Evolutionary conservation across 1,140 invertebrate genomes (phyloP).

Genomic region (Papilio xuthus): DNA sequence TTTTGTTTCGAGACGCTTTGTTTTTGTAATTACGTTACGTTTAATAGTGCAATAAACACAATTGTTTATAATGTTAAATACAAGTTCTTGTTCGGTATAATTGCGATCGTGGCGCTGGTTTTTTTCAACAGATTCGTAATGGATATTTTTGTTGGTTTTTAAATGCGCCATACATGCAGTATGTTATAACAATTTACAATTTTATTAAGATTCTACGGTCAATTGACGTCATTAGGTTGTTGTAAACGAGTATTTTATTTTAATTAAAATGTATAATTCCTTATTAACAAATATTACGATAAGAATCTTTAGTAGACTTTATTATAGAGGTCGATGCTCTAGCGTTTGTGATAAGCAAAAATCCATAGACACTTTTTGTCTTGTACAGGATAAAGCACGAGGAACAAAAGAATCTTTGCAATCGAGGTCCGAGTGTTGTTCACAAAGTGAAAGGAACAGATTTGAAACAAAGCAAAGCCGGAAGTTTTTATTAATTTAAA

Average conservation of each 20-base stretch:
- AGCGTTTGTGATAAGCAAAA: background rate
- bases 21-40: constrained; percentile 64
- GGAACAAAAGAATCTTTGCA: background rate
- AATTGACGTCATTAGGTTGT: constrained; percentile 26
- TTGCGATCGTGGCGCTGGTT: constrained; percentile 50
- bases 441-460: background rate
- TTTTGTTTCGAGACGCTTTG: constrained; percentile 55
- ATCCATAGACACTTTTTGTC: background rate
- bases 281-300: constrained; percentile 7
- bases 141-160: constrained; percentile 46
- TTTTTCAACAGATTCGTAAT: constrained; percentile 48
- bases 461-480: background rate
- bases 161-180: constrained; percentile 39
- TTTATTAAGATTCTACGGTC: constrained; percentile 42
- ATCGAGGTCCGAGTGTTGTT: background rate
- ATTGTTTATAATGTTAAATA: constrained; percentile 68
- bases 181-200: constrained; percentile 39
- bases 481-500: background rate
- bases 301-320: background rate
- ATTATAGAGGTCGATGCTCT: background rate
- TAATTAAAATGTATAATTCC: constrained; percentile 7
- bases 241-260: constrained; percentile 11
- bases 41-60: constrained; percentile 61
- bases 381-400: background rate
- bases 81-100: constrained; percentile 62